Evolutionary conservation across 1,140 invertebrate species (phyloP).

Genomic region (Drosophila malerkotliana): DNA sequence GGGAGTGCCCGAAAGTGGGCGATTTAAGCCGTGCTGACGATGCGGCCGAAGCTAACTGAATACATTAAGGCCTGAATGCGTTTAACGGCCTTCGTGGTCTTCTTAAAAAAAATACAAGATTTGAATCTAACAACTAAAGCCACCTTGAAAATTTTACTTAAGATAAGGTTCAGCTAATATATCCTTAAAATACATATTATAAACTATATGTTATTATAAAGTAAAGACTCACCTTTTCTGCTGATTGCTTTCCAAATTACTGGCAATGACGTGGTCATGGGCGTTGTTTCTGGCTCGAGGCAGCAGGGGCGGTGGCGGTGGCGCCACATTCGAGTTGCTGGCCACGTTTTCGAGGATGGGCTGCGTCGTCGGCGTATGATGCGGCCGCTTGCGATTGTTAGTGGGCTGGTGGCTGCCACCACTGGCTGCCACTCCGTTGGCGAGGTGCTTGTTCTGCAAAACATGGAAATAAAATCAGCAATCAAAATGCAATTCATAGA

Average conservation of each 20-base stretch:
- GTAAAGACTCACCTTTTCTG: slow-evolving; percentile 64
- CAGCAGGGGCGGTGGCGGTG: slow-evolving; percentile 55
- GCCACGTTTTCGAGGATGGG: slow-evolving; percentile 66
- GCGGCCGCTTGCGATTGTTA: slow-evolving; percentile 75
- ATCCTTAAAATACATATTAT: not conserved
- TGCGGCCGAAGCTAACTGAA: slow-evolving; percentile 2
- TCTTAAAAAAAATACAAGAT: not conserved
- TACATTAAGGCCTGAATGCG: slow-evolving; percentile 3
- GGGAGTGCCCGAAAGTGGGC: slow-evolving; percentile 27
- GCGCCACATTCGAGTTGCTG: slow-evolving; percentile 17
- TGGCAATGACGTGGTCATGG: slow-evolving; percentile 71
- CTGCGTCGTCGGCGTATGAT: slow-evolving; percentile 64
- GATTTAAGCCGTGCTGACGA: slow-evolving; percentile 2
- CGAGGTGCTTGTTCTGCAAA: slow-evolving; percentile 49
- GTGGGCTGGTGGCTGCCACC: slow-evolving; percentile 41
- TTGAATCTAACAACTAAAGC: not conserved
- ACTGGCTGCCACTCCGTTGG: slow-evolving; percentile 37
- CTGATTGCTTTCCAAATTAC: slow-evolving; percentile 75
- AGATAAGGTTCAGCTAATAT: not conserved
- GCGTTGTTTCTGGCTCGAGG: slow-evolving; percentile 47
- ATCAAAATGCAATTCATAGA: slow-evolving; percentile 12
- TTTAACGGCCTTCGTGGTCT: not conserved
- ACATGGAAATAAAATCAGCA: slow-evolving; percentile 9
- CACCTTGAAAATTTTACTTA: no score
- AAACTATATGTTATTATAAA: not conserved